Evolutionary conservation across 2,888 invertebrate genomes (phyloP), one percentile per base, ranked within the genome.

Genomic region (Hemistola chrysoprasaria): DNA sequence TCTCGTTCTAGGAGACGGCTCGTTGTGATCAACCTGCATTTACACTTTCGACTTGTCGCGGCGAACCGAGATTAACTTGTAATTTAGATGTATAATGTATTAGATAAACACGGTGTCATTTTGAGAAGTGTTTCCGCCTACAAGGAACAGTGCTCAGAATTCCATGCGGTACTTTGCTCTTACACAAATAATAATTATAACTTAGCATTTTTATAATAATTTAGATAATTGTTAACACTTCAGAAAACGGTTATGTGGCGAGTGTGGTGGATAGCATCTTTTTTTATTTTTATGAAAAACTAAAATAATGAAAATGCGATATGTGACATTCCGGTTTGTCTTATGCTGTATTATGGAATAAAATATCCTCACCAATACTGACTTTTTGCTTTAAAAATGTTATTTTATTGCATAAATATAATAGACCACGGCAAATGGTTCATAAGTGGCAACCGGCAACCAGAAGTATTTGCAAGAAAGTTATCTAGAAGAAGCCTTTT

Each of bases 261-360:
- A 71, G 70, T 77, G 78, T 79, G 81, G 77, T 73, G 78, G 76
- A 78, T 78, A 75, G 75, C 65, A 68, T 78, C 76, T 73, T 75
- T 78, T n/a, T 81, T 84, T 78, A 80, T 81, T 85, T 84, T 84
- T 78, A 82, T 78, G 76, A 67, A 73, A 77, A 81, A 78, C 76
- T 65, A 76, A 72, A 78, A 76, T 73, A 75, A 76, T 80, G 72
- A 77, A 74, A 76, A 78, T 81, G 76, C 77, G 76, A 80, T 73
- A 81, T 87, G 86, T 86, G 87, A 88, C 88, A 88, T 88, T 88
- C 88, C 88, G 88, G 88, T 87, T 88, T 87, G 85, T 88, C 88
- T 87, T 85, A 77, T 84, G 87, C 88, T 88, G 87, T 88, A 85
- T 87, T 87, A 87, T 86, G 87, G 87, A 88, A 87, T 88, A 87